Percentiles rank a stretch among this genome's conserved stretches.
Conservation (phyloP, 2,888 invertebrate genomes). For the Leptarthrus brevirostris region DNA sequence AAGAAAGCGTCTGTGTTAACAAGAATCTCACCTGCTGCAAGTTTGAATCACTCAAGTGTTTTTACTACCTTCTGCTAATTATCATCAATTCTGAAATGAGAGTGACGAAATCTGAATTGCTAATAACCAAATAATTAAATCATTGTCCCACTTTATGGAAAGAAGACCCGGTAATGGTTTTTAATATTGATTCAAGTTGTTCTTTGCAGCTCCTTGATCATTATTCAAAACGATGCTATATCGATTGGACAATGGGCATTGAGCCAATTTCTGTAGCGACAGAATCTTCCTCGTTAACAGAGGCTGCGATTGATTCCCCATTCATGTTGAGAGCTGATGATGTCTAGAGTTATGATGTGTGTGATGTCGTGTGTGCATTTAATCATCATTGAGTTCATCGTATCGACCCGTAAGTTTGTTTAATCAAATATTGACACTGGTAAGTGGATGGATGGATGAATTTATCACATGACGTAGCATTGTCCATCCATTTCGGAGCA, state of each 20-base stretch:
- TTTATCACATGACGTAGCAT: constrained; percentile 44
- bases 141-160: background rate
- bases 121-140: too few species aligned
- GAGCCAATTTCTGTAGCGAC: constrained; percentile 22
- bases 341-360: constrained; percentile 37
- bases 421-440: constrained; percentile 53
- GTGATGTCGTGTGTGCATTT: constrained; percentile 32
- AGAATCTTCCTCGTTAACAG: constrained; percentile 33
- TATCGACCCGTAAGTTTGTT: constrained; percentile 49
- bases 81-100: too few species aligned
- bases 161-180: background rate
- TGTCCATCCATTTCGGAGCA: constrained; percentile 45
- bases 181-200: constrained; percentile 14
- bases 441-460: constrained; percentile 54
- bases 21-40: too few species aligned
- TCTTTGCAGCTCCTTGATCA: constrained; percentile 13
- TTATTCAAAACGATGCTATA: constrained; percentile 1
- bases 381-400: constrained; percentile 46
- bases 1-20: too few species aligned
- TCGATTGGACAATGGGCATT: constrained; percentile 14
- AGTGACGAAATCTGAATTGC: too few species aligned
- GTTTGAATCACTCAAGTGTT: too few species aligned
- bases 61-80: too few species aligned
- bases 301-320: constrained; percentile 37
- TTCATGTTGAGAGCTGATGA: constrained; percentile 14